Conservation (phyloP, 2,888 invertebrate species). For the Synanthedon formicaeformis region DNA sequence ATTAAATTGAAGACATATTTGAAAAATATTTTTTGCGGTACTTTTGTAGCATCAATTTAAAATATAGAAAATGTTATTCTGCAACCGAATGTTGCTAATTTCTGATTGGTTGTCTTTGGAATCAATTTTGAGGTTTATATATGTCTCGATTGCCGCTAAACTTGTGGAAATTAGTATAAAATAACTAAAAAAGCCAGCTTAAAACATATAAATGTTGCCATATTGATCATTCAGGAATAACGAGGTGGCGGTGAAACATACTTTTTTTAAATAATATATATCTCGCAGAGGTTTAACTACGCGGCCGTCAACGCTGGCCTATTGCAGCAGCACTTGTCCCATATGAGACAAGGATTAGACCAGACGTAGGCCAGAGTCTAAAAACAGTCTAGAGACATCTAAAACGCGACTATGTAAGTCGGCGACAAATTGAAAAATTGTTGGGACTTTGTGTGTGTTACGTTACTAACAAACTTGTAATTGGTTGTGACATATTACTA, state of each 20-base stretch:
- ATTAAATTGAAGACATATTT: no score
- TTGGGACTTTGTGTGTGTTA: slow-evolving; percentile 41
- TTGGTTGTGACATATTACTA: not conserved
- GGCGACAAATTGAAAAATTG: slow-evolving; percentile 19
- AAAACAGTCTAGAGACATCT: slow-evolving; percentile 15
- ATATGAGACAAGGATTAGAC: slow-evolving; percentile 57
- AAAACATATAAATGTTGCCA: slow-evolving; percentile 29
- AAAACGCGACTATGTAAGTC: slow-evolving; percentile 50
- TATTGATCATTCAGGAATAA: slow-evolving; percentile 16
- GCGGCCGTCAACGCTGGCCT: slow-evolving; percentile 65
- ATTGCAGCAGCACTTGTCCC: slow-evolving; percentile 65
- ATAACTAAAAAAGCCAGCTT: no score
- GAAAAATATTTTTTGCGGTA: no score
- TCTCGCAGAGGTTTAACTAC: slow-evolving; percentile 70
- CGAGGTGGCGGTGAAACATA: slow-evolving; percentile 60
- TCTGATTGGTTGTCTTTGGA: no score
- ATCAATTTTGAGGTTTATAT: no score
- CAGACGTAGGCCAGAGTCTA: slow-evolving; percentile 28
- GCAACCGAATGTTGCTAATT: no score
- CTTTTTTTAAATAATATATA: slow-evolving; percentile 15
- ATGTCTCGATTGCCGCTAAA: no score
- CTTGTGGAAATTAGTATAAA: no score
- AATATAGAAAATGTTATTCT: no score
- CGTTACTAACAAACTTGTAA: slow-evolving; percentile 6
- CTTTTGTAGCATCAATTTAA: no score